Evolutionary conservation across 2,888 invertebrate genomes (phyloP).

Genomic region (Rambutsinella grinnellia): DNA sequence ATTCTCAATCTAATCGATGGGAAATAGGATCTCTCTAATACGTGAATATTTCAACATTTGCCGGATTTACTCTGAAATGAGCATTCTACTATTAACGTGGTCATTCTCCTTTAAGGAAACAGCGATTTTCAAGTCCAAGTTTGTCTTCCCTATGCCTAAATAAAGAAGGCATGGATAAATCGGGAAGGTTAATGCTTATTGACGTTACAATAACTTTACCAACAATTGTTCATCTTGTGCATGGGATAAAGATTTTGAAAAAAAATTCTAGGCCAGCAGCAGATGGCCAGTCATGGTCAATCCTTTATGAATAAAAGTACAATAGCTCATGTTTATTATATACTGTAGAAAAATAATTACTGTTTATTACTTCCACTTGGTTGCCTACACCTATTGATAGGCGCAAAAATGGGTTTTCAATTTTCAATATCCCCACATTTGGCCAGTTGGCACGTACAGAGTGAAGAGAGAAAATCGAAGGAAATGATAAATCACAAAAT

Average conservation of each 20-base stretch:
- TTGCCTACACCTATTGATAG: no score
- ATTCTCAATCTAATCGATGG: slow-evolving; percentile 15
- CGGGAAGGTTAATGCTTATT: slow-evolving; percentile 21
- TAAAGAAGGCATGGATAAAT: slow-evolving; percentile 42
- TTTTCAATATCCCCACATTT: slow-evolving; percentile 7
- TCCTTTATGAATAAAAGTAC: no score
- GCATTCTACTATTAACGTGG: slow-evolving; percentile 1
- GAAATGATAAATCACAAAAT: slow-evolving; percentile 39
- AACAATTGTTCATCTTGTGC: background rate
- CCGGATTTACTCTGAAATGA: slow-evolving; percentile 38
- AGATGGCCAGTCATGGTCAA: slow-evolving; percentile 37
- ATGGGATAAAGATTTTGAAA: background rate
- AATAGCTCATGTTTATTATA: no score
- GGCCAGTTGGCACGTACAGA: slow-evolving; percentile 45
- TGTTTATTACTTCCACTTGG: slow-evolving; percentile 8
- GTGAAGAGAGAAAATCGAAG: background rate
- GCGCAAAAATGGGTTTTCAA: slow-evolving; percentile 9
- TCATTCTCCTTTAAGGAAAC: slow-evolving; percentile 5
- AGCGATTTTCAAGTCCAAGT: background rate
- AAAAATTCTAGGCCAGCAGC: slow-evolving; percentile 21
- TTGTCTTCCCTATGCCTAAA: slow-evolving; percentile 25
- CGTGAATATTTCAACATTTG: slow-evolving; percentile 33
- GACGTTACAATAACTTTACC: slow-evolving; percentile 7
- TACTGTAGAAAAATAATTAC: no score
- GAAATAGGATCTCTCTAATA: background rate